These are phyloP conservation scores for Halictus ligatus DNA, from an alignment of 2,888 invertebrate species.

Conservation along the genomic window DNA sequence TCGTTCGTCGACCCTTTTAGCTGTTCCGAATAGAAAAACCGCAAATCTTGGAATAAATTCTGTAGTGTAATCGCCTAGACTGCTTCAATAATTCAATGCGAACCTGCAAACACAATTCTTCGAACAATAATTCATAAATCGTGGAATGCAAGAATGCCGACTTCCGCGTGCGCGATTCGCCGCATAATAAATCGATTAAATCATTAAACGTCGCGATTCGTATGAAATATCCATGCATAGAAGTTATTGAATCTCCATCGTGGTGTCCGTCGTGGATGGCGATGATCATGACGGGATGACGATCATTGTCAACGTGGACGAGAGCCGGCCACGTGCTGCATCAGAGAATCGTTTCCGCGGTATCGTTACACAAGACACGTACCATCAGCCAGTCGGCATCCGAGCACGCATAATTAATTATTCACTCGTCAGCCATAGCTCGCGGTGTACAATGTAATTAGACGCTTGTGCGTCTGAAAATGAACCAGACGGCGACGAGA, in stretches of 20 bases:
- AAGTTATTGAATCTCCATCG: background rate
- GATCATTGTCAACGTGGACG: background rate
- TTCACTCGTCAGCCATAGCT: slow-evolving; percentile 21
- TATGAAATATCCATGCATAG: background rate
- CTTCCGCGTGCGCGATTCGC: background rate
- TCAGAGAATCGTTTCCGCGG: slow-evolving; percentile 26
- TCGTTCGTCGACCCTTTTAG: background rate
- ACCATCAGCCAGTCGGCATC: slow-evolving; percentile 3
- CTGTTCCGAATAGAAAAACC: background rate
- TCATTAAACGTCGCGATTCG: background rate
- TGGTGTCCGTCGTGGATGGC: background rate
- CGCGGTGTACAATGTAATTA: slow-evolving; percentile 27
- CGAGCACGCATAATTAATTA: slow-evolving; percentile 28
- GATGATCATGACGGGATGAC: background rate
- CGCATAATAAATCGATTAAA: background rate
- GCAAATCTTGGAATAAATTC: background rate
- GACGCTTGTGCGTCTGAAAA: slow-evolving; percentile 29
- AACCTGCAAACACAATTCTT: background rate
- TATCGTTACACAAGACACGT: slow-evolving; percentile 42
- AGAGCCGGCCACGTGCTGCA: slow-evolving; percentile 18
- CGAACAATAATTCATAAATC: background rate
- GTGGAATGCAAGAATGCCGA: background rate
- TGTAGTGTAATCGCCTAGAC: background rate
- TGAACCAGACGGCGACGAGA: background rate
- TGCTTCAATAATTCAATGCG: background rate